Evolutionary conservation across 2,888 invertebrate species (phyloP).

Genomic region (Drosophila heteroneura): DNA sequence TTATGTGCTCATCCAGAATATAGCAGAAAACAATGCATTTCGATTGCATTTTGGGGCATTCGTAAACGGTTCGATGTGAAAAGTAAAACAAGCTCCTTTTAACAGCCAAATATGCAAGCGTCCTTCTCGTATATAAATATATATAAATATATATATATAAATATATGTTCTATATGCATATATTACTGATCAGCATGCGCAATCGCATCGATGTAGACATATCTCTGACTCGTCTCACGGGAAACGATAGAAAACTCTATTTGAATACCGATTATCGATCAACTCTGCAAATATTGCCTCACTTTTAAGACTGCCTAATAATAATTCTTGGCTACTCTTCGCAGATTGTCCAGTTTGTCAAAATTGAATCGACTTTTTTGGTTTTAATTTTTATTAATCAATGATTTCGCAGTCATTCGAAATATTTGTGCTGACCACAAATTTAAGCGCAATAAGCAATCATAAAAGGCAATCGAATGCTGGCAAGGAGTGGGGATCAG

Average conservation of each 20-base stretch:
- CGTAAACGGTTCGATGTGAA: background rate
- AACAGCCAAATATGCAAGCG: background rate
- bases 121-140: background rate
- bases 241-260: background rate
- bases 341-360: background rate
- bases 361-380: background rate
- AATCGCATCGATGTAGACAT: too few species aligned
- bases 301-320: background rate
- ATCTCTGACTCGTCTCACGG: too few species aligned
- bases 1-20: background rate
- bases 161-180: background rate
- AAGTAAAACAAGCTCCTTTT: background rate
- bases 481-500: background rate
- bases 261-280: background rate
- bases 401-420: background rate
- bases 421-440: background rate
- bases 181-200: too few species aligned
- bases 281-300: too few species aligned
- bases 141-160: background rate
- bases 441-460: background rate
- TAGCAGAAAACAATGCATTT: background rate
- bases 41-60: background rate
- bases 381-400: background rate
- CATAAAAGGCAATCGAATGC: background rate
- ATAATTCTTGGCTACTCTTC: background rate